Evolutionary conservation across 2,797 vertebrate species (phyloP).

Genomic region (Lutra lutra): DNA sequence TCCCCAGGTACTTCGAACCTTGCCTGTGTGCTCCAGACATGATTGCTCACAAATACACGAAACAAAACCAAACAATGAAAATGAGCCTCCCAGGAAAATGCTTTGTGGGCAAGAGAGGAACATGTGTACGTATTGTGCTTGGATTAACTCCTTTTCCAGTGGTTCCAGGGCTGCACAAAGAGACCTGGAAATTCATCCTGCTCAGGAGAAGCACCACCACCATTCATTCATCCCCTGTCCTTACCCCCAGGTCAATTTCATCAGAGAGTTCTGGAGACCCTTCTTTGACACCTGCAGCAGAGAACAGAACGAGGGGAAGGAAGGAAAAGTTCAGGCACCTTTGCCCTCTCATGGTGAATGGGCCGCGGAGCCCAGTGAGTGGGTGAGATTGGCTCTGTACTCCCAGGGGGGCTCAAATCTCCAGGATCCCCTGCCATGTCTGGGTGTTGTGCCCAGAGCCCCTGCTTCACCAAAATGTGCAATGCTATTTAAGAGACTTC

Average conservation of each 20-base stretch:
- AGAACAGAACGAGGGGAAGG: neutral
- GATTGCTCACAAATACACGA: neutral
- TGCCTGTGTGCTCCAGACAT: too few relatives aligned
- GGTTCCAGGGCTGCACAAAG: neutral
- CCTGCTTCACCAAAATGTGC: too few relatives aligned
- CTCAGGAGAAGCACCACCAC: neutral
- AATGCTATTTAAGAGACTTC: neutral
- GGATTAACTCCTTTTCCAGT: neutral
- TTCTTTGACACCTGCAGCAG: neutral
- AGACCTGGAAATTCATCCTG: too few relatives aligned
- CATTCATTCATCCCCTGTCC: neutral
- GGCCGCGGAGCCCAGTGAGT: neutral
- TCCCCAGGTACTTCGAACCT: neutral
- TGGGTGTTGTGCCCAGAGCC: neutral
- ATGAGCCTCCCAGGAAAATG: neutral
- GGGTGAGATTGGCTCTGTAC: too few relatives aligned
- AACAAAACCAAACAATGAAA: neutral
- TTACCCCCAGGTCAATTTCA: neutral
- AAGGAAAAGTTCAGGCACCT: neutral
- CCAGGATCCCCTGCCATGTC: neutral
- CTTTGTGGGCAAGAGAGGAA: neutral
- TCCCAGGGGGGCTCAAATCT: neutral
- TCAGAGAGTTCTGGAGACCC: neutral
- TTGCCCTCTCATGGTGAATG: neutral
- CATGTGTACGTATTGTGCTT: rapidly evolving